Percentiles rank a stretch among this genome's conserved stretches.
Conservation (phyloP, 37 sponge, comb jelly and placozoan genomes). For the Tethya wilhelma region DNA sequence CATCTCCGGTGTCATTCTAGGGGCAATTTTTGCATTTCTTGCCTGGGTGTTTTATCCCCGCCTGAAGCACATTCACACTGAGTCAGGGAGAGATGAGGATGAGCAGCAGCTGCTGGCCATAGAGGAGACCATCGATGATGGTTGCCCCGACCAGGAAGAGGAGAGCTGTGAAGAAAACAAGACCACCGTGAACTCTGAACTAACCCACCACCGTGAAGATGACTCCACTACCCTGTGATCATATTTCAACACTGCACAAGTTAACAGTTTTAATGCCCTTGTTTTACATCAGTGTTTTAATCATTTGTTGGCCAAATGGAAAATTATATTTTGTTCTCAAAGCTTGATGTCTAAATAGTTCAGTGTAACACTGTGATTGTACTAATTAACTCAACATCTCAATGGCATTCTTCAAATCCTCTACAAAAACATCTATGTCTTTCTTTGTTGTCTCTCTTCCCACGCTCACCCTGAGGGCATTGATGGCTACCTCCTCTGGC, state of each 20-base stretch:
- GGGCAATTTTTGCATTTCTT: constrained; percentile 13
- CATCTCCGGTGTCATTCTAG: neutral
- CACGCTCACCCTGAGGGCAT: constrained; percentile 65
- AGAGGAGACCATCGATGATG: no score
- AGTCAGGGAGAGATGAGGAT: no score
- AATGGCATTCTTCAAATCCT: constrained; percentile 43
- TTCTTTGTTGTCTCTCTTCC: constrained; percentile 63
- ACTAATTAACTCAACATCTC: neutral
- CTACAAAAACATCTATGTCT: constrained; percentile 65
- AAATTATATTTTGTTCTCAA: constrained; percentile 27
- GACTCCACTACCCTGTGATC: no score
- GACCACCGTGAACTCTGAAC: no score
- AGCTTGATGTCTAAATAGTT: constrained; percentile 8
- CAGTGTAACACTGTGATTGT: constrained; percentile 2
- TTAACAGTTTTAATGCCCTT: neutral
- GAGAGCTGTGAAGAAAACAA: no score
- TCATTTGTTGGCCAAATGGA: neutral
- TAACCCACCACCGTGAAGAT: no score
- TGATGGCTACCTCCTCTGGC: constrained; percentile 47
- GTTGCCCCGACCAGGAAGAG: no score
- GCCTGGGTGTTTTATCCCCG: constrained; percentile 34
- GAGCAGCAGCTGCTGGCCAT: no score
- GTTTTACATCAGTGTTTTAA: neutral
- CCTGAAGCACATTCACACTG: no score
- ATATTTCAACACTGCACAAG: neutral